A percentile compares a stretch with the other conserved stretches of the same genome.
phyloP scores from a whole-genome alignment of 2,888 invertebrate species.

The Pheosia gnoma region DNA sequence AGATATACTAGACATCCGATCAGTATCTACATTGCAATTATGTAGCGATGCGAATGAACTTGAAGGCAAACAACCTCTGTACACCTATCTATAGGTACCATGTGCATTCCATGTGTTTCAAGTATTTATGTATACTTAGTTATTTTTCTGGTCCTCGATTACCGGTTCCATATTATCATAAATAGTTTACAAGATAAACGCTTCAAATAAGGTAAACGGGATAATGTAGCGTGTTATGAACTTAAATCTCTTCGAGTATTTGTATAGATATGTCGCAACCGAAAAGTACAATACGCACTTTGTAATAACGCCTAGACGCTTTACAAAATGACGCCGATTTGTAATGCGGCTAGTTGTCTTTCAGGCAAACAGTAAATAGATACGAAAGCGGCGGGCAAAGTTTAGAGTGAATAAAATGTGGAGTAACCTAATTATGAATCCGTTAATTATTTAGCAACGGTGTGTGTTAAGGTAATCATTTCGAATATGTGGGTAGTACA shows the following conservation, averaged over 20 bases:
- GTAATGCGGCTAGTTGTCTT: too few species aligned
- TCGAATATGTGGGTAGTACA: too few species aligned
- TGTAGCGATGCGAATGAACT: conserved; percentile 44
- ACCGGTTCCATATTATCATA: conserved; percentile 17
- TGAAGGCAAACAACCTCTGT: conserved; percentile 41
- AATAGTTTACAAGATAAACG: conserved; percentile 30
- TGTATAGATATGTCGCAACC: too few species aligned
- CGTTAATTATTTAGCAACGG: too few species aligned
- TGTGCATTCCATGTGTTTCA: conserved; percentile 14
- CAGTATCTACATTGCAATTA: conserved; percentile 18
- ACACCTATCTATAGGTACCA: conserved; percentile 4
- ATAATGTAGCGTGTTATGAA: conserved; percentile 1
- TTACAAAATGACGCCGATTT: too few species aligned
- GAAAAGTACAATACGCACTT: too few species aligned
- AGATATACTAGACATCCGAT: conserved; percentile 3
- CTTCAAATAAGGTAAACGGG: conserved; percentile 15
- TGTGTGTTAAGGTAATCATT: too few species aligned
- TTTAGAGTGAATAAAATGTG: too few species aligned
- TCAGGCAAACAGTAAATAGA: too few species aligned
- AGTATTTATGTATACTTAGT: not conserved
- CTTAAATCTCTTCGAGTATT: not conserved
- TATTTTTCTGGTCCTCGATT: conserved; percentile 10
- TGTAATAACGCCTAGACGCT: too few species aligned
- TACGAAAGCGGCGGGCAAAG: too few species aligned
- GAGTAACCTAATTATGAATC: too few species aligned